A percentile compares a stretch with the other conserved stretches of the same genome.
Conservation (phyloP, 2,797 vertebrate species). For the Lacerta agilis region DNA sequence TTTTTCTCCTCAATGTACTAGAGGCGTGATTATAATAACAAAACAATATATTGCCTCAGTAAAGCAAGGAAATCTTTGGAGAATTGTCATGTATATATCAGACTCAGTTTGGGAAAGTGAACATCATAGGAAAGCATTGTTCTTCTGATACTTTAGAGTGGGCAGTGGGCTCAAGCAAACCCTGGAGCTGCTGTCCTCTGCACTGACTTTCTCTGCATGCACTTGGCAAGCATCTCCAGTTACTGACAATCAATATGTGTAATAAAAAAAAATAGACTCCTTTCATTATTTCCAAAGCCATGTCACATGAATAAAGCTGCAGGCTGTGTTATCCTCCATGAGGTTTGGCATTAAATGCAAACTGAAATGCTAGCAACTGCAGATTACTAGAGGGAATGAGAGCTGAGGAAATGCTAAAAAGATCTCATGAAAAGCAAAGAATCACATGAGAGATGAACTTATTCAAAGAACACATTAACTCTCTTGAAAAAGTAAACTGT, state of each 20-base stretch:
- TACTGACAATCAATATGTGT: conserved; percentile 56
- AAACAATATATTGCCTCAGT: background rate
- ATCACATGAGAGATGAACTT: conserved; percentile 61
- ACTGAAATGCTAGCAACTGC: conserved; percentile 65
- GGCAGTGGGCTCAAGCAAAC: background rate
- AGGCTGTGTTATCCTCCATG: conserved; percentile 42
- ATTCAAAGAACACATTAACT: conserved; percentile 57
- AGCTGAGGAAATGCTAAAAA: conserved; percentile 62
- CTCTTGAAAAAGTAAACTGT: conserved; percentile 58
- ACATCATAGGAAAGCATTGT: background rate
- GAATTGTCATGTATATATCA: background rate
- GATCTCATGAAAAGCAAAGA: conserved; percentile 52
- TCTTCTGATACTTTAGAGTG: background rate
- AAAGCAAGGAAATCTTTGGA: background rate
- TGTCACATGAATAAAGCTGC: conserved; percentile 53
- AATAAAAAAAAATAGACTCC: conserved; percentile 41
- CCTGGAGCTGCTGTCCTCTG: conserved; percentile 26
- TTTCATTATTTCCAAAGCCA: conserved; percentile 62
- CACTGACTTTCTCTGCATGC: background rate
- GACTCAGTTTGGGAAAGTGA: background rate
- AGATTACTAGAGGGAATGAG: conserved; percentile 48
- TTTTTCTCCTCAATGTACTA: background rate
- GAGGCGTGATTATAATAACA: background rate
- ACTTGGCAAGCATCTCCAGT: conserved; percentile 27
- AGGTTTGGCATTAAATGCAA: conserved; percentile 59